phyloP scores from a whole-genome alignment of 2,797 vertebrate species.

The Chloroceryle inda region DNA sequence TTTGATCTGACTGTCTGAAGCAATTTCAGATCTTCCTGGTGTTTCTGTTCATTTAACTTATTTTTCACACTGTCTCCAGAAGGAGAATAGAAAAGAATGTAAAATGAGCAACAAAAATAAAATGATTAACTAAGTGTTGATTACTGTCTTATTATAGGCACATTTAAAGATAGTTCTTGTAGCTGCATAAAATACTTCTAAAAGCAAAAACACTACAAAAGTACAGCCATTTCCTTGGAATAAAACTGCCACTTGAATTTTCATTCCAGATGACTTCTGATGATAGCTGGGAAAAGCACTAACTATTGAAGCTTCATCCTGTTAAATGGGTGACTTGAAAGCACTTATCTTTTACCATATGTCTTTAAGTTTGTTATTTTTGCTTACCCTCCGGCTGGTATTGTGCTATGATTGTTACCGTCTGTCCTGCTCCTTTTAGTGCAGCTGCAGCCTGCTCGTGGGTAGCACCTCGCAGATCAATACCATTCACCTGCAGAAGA shows the following conservation, averaged over 20 bases:
- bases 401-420: conserved; percentile 95
- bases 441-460: conserved; percentile 96
- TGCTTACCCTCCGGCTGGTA: conserved; percentile 96
- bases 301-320: not conserved
- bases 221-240: not conserved
- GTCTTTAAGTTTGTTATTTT: not conserved
- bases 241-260: not conserved
- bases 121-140: not conserved
- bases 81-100: not conserved
- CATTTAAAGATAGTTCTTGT: not conserved
- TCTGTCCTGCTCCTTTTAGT: conserved; percentile 95
- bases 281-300: not conserved
- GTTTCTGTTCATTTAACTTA: not conserved
- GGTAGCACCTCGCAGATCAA: conserved; percentile 93
- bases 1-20: not conserved
- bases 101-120: not conserved
- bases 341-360: not conserved
- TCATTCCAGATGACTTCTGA: not conserved
- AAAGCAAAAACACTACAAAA: conserved; percentile 15
- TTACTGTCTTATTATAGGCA: not conserved
- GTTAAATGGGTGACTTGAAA: not conserved
- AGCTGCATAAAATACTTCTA: not conserved
- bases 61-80: not conserved
- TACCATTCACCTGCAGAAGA: conserved; percentile 90
- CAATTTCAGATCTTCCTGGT: not conserved